phyloP scores from a whole-genome alignment of 2,113 vertebrate genomes.

The Uria lomvia region DNA sequence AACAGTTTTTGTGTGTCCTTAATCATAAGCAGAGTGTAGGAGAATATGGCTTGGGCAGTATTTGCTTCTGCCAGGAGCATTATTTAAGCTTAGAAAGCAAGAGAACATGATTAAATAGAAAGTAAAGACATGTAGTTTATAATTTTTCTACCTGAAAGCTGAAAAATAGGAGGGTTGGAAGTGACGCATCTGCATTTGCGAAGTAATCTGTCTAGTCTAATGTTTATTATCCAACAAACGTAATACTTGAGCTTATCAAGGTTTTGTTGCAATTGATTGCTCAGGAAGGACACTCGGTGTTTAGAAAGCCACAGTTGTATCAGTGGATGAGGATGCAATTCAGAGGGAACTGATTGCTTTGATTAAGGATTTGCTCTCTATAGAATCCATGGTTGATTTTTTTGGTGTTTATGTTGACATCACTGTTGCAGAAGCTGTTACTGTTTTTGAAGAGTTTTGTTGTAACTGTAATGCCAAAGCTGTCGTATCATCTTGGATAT shows the following conservation, averaged over 20 bases:
- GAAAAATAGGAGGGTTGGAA: background rate
- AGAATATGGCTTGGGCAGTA: background rate
- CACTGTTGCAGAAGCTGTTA: background rate
- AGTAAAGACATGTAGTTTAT: background rate
- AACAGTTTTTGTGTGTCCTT: background rate
- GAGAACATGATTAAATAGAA: background rate
- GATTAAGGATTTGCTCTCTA: background rate
- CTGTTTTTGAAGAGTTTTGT: background rate
- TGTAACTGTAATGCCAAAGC: background rate
- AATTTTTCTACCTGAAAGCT: background rate
- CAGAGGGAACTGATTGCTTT: background rate
- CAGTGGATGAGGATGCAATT: background rate
- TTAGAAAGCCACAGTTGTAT: background rate
- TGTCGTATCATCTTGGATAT: background rate
- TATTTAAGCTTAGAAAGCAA: background rate
- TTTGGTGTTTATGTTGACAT: background rate
- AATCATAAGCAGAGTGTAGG: background rate
- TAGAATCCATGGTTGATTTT: background rate
- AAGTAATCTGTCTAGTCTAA: background rate
- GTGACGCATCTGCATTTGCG: background rate
- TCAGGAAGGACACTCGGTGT: background rate
- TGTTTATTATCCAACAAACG: background rate
- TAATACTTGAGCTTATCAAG: background rate
- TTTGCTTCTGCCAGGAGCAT: background rate
- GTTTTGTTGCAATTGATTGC: background rate